Base-by-base conservation (phyloP, 2,113 vertebrate genomes). In the Halcyon senegalensis region DNA sequence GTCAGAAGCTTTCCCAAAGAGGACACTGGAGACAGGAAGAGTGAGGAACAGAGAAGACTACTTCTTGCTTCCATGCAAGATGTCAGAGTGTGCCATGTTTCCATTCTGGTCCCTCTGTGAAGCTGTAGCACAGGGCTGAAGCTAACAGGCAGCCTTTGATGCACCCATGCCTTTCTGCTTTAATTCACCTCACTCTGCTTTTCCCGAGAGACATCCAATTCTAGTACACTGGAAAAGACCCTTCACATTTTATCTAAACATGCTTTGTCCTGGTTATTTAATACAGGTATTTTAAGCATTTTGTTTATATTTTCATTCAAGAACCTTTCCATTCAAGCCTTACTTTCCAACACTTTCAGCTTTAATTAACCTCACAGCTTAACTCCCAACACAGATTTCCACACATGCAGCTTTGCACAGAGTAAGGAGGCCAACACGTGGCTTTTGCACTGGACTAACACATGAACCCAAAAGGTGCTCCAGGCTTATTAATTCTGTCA, bases 331-430 rank as follows among this genome's bases (percentile, higher is more conserved):
- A 53, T 72, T 87, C 66, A 88, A 92, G 39, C 24, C 37, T 83
- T 58, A 13, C 31, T 80, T 91, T 86, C 63, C 63, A 92, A 55
- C n/a, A 84, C 8, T 63, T 93, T 67, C 68, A 88, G 56, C 17
- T 93, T 86, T 74, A 84, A 80, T 85, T 67, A 92, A 70, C 16
- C 23, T 80, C 82, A 90, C 24, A 41, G 55, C 51, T 86, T 78
- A 67, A 41, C 64, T 81, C 50, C 50, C 2, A 6, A 55, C 59
- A 67, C 11, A 50, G 31, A 67, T 92, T 93, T 84, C 35, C 39
- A 28, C 8, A 58, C 46, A 48, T 1, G 0, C 23, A 50, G 28
- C 28, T 74, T 80, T 93, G 74, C 59, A 33, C 7, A 28, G 51
- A 70, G 15, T 37, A 74, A 92, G 72, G 53, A 92, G 64, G 63